Conservation (phyloP, 2,888 invertebrate species). For the Pseudococcus jackbeardsleyi region DNA sequence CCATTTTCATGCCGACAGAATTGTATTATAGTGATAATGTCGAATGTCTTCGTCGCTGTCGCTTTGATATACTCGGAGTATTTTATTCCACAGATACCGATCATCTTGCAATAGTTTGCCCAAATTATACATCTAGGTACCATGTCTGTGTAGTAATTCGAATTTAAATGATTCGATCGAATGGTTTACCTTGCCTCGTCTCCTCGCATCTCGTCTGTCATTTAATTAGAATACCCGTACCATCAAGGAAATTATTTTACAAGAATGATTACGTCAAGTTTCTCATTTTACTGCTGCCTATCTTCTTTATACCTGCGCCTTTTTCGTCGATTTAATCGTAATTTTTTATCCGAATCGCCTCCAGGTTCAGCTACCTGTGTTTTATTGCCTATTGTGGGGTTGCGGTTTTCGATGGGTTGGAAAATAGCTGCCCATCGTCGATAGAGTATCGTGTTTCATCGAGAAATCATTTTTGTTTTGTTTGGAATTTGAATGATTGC, state of each 20-base stretch:
- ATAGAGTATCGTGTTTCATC: too few species aligned
- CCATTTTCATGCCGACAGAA: slow-evolving; percentile 38
- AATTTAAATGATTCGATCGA: not conserved
- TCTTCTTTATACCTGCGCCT: not conserved
- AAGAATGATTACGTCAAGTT: not conserved
- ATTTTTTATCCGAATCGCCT: not conserved
- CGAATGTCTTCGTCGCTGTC: not conserved
- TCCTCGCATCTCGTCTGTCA: not conserved
- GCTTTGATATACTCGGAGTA: slow-evolving; percentile 19
- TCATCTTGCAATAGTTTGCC: not conserved
- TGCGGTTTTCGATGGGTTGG: not conserved
- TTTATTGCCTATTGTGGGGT: not conserved
- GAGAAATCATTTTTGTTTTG: too few species aligned
- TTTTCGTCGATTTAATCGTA: not conserved
- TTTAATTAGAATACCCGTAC: not conserved
- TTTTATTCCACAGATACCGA: not conserved
- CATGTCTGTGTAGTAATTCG: not conserved
- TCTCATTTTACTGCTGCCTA: not conserved
- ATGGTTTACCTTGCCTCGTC: too few species aligned
- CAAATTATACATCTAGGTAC: not conserved
- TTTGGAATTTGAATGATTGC: too few species aligned
- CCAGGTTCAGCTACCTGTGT: not conserved
- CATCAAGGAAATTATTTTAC: not conserved
- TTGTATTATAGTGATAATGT: not conserved
- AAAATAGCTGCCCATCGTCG: not conserved